These are phyloP conservation scores for Nomada fucata DNA, from an alignment of 2,888 invertebrate species.

Conservation along the genomic window DNA sequence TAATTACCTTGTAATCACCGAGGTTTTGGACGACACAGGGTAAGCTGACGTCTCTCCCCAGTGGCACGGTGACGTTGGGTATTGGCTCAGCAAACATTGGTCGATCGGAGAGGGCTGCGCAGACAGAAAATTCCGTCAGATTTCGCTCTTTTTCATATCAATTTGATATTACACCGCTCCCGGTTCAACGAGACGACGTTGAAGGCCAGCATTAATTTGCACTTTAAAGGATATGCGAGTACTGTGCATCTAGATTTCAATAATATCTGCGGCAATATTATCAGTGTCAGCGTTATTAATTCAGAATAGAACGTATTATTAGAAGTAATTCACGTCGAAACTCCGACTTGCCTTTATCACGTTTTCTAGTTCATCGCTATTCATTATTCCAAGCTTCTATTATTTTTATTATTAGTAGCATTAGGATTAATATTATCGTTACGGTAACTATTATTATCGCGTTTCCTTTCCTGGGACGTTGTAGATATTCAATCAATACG, in stretches of 20 bases:
- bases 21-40: slow-evolving; percentile 96
- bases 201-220: too few species aligned
- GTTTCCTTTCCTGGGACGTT: not conserved
- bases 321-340: too few species aligned
- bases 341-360: too few species aligned
- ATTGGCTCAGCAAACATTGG: slow-evolving; percentile 96
- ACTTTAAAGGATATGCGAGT: too few species aligned
- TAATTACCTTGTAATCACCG: slow-evolving; percentile 92
- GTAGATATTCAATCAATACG: not conserved
- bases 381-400: not conserved
- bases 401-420: not conserved
- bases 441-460: not conserved
- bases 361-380: too few species aligned
- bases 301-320: too few species aligned
- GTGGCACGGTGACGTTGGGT: slow-evolving; percentile 95
- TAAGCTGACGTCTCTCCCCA: slow-evolving; percentile 94
- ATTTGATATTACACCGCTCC: not conserved
- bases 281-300: too few species aligned
- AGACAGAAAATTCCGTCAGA: slow-evolving; percentile 64
- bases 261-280: too few species aligned
- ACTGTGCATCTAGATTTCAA: too few species aligned
- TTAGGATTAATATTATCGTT: not conserved
- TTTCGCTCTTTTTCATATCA: not conserved
- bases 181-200: not conserved
- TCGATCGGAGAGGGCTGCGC: slow-evolving; percentile 92